phyloP scores from a whole-genome alignment of 2,888 invertebrate genomes.

The Perithous albicinctus region DNA sequence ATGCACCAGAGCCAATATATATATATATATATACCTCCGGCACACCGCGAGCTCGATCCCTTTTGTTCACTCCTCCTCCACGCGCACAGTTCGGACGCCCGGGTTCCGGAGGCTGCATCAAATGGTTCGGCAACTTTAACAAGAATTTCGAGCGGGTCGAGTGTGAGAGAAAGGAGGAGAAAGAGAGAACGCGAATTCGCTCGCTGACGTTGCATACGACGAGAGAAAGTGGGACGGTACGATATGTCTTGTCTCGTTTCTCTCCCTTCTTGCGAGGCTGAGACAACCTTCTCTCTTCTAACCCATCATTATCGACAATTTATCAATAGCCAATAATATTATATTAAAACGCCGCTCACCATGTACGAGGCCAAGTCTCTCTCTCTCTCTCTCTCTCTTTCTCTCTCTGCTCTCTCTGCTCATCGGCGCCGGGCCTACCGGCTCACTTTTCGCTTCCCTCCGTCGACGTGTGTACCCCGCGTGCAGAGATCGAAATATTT shows the following conservation, averaged over 20 bases:
- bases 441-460: slow-evolving; percentile 51
- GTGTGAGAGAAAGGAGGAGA: slow-evolving; percentile 62
- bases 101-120: slow-evolving; percentile 66
- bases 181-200: slow-evolving; percentile 58
- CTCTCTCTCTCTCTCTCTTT: slow-evolving; percentile 32
- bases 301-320: slow-evolving; percentile 85
- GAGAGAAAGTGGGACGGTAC: slow-evolving; percentile 50
- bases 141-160: slow-evolving; percentile 72
- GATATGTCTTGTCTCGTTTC: slow-evolving; percentile 51
- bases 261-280: slow-evolving; percentile 60
- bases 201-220: slow-evolving; percentile 49
- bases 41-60: slow-evolving; percentile 47
- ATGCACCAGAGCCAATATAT: slow-evolving; percentile 35
- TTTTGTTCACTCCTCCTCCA: slow-evolving; percentile 58
- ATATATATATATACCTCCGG: slow-evolving; percentile 40
- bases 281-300: slow-evolving; percentile 73
- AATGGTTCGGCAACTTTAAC: slow-evolving; percentile 73
- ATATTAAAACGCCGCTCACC: slow-evolving; percentile 81
- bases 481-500: slow-evolving; percentile 56
- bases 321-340: slow-evolving; percentile 85
- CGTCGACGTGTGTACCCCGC: slow-evolving; percentile 4
- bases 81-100: slow-evolving; percentile 41
- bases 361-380: slow-evolving; percentile 52
- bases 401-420: slow-evolving; percentile 49
- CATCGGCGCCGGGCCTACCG: slow-evolving; percentile 60